A percentile compares a stretch with the other conserved stretches of the same genome.
phyloP scores from a whole-genome alignment of 2,797 vertebrate species.

The Poliocrania exsul region DNA sequence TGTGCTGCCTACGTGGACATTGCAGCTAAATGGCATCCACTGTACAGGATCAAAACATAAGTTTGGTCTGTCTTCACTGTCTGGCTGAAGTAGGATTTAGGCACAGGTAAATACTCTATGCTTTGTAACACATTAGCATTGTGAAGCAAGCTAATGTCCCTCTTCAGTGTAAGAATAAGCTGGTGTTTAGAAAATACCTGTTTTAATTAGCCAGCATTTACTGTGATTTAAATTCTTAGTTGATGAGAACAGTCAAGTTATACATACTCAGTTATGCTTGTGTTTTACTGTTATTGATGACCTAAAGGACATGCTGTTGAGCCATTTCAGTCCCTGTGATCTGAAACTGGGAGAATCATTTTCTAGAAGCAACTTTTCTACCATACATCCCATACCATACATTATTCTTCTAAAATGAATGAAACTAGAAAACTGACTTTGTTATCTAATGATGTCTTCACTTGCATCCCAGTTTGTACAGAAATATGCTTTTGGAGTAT shows the following conservation, averaged over 20 bases:
- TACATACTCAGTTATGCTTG: neutral
- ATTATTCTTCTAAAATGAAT: neutral
- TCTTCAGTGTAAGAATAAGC: neutral
- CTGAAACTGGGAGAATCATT: neutral
- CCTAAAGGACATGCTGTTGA: neutral
- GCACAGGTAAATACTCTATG: neutral
- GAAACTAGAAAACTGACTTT: neutral
- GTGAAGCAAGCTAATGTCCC: neutral
- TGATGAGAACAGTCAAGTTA: neutral
- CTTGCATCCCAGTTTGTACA: neutral
- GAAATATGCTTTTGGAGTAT: neutral
- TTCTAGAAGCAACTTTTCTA: neutral
- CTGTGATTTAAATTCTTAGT: neutral
- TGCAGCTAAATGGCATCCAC: neutral
- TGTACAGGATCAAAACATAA: neutral
- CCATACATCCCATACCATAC: neutral
- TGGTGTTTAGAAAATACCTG: neutral
- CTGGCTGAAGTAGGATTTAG: neutral
- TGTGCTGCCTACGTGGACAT: neutral
- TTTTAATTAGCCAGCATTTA: neutral
- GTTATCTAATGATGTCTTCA: neutral
- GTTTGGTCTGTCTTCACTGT: neutral
- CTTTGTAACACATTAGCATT: neutral
- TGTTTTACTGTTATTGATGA: neutral
- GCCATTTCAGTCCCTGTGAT: conserved; percentile 1